Conservation (phyloP, 2,113 vertebrate genomes). For the Macheiramphus alcinus region DNA sequence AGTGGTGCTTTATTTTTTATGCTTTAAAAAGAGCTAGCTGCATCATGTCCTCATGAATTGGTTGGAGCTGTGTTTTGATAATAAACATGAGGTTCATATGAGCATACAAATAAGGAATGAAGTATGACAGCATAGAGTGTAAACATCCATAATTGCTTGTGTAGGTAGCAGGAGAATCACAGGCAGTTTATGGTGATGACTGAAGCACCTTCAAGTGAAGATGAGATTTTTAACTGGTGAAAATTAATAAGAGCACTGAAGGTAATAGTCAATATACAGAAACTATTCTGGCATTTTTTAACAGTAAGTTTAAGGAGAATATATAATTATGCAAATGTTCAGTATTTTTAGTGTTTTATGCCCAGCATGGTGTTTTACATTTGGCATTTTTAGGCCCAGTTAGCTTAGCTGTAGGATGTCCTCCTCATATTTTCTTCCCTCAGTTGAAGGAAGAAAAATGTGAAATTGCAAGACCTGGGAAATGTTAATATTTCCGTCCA, state of each 20-base stretch:
- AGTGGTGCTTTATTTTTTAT: neutral
- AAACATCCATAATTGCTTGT: conserved; percentile 10
- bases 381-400: neutral
- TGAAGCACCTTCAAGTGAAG: neutral
- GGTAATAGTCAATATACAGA: neutral
- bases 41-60: conserved; percentile 1
- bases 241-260: neutral
- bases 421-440: neutral
- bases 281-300: neutral
- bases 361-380: neutral
- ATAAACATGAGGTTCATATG: neutral
- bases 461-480: neutral
- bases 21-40: conserved; percentile 11
- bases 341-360: neutral
- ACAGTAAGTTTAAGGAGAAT: neutral
- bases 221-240: neutral
- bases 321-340: neutral
- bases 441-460: neutral
- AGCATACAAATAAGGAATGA: neutral
- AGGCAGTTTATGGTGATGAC: neutral
- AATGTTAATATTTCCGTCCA: neutral
- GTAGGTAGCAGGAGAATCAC: neutral
- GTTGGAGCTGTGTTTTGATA: conserved; percentile 22
- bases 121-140: neutral
- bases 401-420: neutral